Evolutionary conservation across 2,113 vertebrate species (phyloP), one percentile per base, ranked within the genome.

Genomic region (Lycaon pictus): DNA sequence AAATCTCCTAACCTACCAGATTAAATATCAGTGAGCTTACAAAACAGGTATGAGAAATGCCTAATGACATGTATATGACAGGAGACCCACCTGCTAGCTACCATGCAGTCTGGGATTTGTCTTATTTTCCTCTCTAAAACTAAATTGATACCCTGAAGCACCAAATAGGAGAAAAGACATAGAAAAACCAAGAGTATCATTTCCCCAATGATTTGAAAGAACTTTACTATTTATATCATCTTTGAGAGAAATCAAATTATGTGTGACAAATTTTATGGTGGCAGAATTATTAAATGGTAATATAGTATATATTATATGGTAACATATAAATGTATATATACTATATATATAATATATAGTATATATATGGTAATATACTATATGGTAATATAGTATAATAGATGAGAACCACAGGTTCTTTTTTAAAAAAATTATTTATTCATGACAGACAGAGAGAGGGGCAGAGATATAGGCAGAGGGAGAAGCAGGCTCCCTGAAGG

Each of bases 201-300:
- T 88, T 96, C 35, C 81, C 74, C 43, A 77, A 79, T 29, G 29
- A 88, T 72, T 71, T 87, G 27, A 91, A 53, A 95, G 43, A 82
- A 27, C 25, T 62, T 35, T 80, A 80, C 27, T 67, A 16, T 67
- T 55, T 62, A 55, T n/a, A 83, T 74, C 27, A 91, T 69, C 43
- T 96, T 77, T 25, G 29, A 51, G 27, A 32, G 53, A 94, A 91
- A 76, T 81, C 60, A 87, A 90, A 92, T 63, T 76, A 11, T 86
- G 29, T 63, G 9, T 29, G 51, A 87, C 82, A 6, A 55, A 53
- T 83, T 62, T 67, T 93, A 87, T 53, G 43, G 22, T 37, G 82
- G 65, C n/a, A 90, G 27, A 90, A n/a, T 77, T 83, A 91, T 3
- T 69, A 15, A 12, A 72, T 51, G 35, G n/a, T 79, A 35, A 83